Percentiles rank a stretch among this genome's conserved stretches.
phyloP scores from a whole-genome alignment of 2,113 vertebrate genomes.

The Ptilonorhynchus violaceus region DNA sequence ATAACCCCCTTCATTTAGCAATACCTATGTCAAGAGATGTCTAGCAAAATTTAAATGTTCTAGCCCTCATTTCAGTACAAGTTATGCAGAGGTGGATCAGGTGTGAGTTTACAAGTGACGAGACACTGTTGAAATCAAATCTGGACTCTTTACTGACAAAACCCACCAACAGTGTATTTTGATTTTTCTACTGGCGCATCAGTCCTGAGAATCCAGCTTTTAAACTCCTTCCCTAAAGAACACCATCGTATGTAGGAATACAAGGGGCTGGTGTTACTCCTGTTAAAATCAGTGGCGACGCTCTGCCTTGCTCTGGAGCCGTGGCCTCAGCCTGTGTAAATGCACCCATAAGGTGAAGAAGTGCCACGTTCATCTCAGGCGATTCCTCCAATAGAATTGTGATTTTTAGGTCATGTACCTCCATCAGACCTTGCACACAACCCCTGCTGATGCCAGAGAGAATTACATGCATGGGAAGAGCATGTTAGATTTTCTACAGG shows the following conservation, averaged over 20 bases:
- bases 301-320: background rate
- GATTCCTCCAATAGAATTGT: background rate
- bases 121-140: background rate
- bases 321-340: background rate
- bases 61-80: background rate
- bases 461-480: background rate
- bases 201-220: background rate
- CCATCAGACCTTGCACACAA: background rate
- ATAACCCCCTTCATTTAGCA: background rate
- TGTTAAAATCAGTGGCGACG: background rate
- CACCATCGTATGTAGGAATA: background rate
- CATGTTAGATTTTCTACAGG: background rate
- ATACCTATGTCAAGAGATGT: background rate
- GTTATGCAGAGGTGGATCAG: background rate
- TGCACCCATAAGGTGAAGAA: background rate
- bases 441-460: background rate
- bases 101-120: background rate
- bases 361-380: background rate
- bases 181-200: background rate
- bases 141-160: background rate
- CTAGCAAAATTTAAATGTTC: background rate
- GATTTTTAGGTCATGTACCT: background rate
- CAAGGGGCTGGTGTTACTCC: background rate
- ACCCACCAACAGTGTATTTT: fast-evolving
- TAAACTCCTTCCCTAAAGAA: background rate